Percentiles rank a stretch among this genome's conserved stretches.
These are phyloP conservation scores for Labia minor DNA, from an alignment of 2,888 invertebrate genomes.

Conservation along the genomic window DNA sequence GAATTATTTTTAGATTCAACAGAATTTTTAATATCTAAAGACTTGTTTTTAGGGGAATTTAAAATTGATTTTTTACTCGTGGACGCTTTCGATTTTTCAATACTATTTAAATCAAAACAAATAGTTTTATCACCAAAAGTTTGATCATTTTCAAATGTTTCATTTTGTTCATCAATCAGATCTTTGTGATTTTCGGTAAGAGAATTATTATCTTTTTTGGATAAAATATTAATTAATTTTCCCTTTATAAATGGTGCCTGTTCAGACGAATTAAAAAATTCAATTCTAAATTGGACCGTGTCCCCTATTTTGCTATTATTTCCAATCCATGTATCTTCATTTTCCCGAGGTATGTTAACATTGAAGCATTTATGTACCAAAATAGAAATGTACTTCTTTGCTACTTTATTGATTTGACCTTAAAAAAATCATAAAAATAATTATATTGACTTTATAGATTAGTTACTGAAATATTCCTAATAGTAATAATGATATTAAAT, in stretches of 20 bases:
- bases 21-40: no score
- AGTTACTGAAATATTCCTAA: no score
- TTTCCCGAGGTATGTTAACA: background rate
- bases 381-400: background rate
- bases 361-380: background rate
- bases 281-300: background rate
- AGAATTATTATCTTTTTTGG: background rate
- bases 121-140: no score
- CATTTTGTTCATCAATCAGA: background rate
- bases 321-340: background rate
- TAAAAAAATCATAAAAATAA: background rate
- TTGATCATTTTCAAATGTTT: background rate
- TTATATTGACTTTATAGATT: no score
- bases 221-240: background rate
- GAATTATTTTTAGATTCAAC: no score
- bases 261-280: background rate
- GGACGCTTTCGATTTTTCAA: background rate
- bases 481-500: no score
- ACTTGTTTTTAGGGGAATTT: background rate
- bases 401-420: no score
- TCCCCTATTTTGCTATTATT: background rate
- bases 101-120: background rate
- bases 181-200: background rate
- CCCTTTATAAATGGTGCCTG: background rate
- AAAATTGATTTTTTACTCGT: background rate